Evolutionary conservation across 1,140 invertebrate species (phyloP).

Genomic region (Drosophila sp.): DNA sequence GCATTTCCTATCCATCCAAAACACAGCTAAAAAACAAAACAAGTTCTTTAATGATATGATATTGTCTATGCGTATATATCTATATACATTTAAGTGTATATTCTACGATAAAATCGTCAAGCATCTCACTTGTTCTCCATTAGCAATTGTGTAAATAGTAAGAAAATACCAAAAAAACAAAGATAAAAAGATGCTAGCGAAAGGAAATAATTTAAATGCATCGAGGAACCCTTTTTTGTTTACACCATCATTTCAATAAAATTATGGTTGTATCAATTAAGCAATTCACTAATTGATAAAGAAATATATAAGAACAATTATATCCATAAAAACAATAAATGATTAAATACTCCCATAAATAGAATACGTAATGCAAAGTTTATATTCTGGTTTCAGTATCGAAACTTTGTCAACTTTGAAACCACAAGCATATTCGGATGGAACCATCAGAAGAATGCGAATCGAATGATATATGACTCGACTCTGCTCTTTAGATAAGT

Average conservation of each 20-base stretch:
- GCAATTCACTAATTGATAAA: constrained; percentile 8
- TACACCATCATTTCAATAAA: not conserved
- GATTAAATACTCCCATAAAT: constrained; percentile 6
- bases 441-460: not conserved
- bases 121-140: constrained; percentile 9
- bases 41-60: not conserved
- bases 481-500: not conserved
- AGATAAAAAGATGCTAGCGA: not conserved
- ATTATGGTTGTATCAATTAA: constrained; percentile 17
- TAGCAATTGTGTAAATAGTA: constrained; percentile 54
- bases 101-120: constrained; percentile 12
- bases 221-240: not conserved
- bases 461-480: not conserved
- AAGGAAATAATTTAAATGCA: not conserved
- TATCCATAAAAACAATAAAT: constrained; percentile 5
- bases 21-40: not conserved
- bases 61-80: constrained; percentile 1
- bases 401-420: not conserved
- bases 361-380: constrained; percentile 30
- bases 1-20: not conserved
- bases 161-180: constrained; percentile 14
- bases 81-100: not conserved
- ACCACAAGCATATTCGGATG: too few relatives aligned
- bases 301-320: not conserved
- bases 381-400: constrained; percentile 3